Evolutionary conservation across 2,797 vertebrate genomes (phyloP).

Genomic region (Synanceia verrucosa): DNA sequence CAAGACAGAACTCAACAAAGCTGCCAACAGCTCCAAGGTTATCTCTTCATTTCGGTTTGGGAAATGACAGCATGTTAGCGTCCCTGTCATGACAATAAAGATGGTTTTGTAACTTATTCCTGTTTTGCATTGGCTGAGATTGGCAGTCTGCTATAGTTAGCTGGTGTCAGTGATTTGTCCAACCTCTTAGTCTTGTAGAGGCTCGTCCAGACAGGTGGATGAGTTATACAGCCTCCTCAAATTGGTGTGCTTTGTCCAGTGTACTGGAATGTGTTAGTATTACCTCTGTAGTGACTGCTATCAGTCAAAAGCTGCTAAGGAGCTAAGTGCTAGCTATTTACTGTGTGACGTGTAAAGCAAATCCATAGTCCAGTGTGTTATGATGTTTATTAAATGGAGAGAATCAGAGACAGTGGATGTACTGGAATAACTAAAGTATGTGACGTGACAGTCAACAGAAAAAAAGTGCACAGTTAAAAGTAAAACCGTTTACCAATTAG

Average conservation of each 20-base stretch:
- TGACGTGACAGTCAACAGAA: too few species aligned
- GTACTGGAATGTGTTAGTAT: constrained; percentile 5
- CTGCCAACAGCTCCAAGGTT: constrained; percentile 52
- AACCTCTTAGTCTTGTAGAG: constrained; percentile 2
- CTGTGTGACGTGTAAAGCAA: too few species aligned
- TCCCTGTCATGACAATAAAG: constrained; percentile 40
- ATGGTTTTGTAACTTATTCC: constrained; percentile 23
- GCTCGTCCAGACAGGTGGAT: constrained; percentile 19
- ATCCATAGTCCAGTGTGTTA: too few species aligned
- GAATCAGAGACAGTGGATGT: too few species aligned
- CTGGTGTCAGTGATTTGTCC: constrained; percentile 27
- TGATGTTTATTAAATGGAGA: too few species aligned
- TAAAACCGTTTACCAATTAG: too few species aligned
- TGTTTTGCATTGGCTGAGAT: constrained; percentile 22
- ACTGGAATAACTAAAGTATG: too few species aligned
- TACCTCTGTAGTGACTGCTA: too few species aligned
- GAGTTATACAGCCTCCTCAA: constrained; percentile 14
- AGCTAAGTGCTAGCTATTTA: too few species aligned
- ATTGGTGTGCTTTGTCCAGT: constrained; percentile 14
- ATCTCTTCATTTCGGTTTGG: constrained; percentile 48
- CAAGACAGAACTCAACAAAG: constrained; percentile 19
- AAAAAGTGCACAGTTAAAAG: too few species aligned
- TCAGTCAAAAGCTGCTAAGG: too few species aligned
- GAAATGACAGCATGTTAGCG: constrained; percentile 47
- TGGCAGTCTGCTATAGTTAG: constrained; percentile 2